Evolutionary conservation across 2,113 vertebrate genomes (phyloP).

Genomic region (Pterophyllum scalare): DNA sequence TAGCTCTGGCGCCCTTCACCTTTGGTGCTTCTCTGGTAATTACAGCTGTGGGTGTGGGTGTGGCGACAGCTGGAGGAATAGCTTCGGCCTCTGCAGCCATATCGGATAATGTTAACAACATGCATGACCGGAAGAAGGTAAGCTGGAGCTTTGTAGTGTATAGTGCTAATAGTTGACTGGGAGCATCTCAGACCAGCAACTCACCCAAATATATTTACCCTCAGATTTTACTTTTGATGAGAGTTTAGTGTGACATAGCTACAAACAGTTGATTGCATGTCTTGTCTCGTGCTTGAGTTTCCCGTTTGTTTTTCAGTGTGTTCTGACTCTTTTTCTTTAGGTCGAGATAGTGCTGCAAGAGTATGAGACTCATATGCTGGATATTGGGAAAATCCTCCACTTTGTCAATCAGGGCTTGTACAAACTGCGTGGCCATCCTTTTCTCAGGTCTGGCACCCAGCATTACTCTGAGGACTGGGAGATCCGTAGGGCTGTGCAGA

Average conservation of each 20-base stretch:
- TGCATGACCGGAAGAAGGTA: slow-evolving; percentile 77
- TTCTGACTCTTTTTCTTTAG: slow-evolving; percentile 21
- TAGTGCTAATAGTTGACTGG: background rate
- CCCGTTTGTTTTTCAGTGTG: background rate
- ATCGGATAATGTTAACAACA: slow-evolving; percentile 76
- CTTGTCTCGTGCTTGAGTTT: background rate
- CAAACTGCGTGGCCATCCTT: slow-evolving; percentile 68
- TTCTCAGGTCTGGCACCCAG: slow-evolving; percentile 75
- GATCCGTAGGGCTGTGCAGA: slow-evolving; percentile 71
- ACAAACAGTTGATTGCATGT: no score
- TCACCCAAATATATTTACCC: no score
- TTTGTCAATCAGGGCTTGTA: slow-evolving; percentile 73
- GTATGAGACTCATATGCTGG: slow-evolving; percentile 68
- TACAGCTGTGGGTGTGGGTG: slow-evolving; percentile 74
- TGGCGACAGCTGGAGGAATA: slow-evolving; percentile 76
- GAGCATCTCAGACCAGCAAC: background rate
- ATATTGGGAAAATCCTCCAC: slow-evolving; percentile 69
- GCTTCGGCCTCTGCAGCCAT: slow-evolving; percentile 74
- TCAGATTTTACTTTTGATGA: background rate
- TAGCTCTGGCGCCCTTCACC: slow-evolving; percentile 78
- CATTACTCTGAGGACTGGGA: slow-evolving; percentile 79
- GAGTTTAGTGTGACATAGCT: background rate
- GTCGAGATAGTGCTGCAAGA: slow-evolving; percentile 66
- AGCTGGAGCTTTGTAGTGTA: background rate
- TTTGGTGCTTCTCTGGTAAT: slow-evolving; percentile 75